phyloP scores from a whole-genome alignment of 2,888 invertebrate genomes.

The Antheraea yamamai region DNA sequence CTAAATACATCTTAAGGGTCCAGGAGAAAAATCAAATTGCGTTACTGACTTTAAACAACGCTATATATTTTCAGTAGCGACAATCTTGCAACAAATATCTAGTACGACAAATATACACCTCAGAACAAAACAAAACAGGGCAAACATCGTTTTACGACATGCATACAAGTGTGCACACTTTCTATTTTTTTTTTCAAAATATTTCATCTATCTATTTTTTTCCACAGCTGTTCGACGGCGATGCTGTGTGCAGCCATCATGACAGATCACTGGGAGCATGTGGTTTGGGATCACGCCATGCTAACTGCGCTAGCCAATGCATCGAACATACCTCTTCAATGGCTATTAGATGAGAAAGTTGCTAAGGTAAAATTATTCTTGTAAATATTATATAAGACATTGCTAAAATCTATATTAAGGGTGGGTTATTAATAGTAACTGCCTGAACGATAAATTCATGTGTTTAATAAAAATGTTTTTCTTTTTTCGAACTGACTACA shows the following conservation, averaged over 20 bases:
- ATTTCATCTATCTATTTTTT: background rate
- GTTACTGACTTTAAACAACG: too few relatives aligned
- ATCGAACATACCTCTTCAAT: conserved; percentile 84
- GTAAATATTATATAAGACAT: background rate
- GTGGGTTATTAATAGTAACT: background rate
- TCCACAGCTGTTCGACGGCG: conserved; percentile 86
- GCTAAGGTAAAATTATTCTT: conserved; percentile 76
- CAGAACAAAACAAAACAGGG: too few relatives aligned
- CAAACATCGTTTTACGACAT: too few relatives aligned
- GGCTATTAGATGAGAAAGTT: conserved; percentile 90
- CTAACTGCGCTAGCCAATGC: conserved; percentile 83
- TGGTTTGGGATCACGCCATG: conserved; percentile 87
- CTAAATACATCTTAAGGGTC: too few relatives aligned
- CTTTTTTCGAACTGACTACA: too few relatives aligned
- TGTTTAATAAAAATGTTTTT: background rate
- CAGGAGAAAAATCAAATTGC: too few relatives aligned
- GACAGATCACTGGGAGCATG: conserved; percentile 95
- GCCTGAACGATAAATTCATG: background rate
- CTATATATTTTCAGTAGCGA: too few relatives aligned
- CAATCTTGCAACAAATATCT: too few relatives aligned
- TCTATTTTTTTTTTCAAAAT: too few relatives aligned
- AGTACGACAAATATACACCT: too few relatives aligned
- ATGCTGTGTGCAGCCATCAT: conserved; percentile 93
- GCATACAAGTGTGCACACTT: too few relatives aligned
- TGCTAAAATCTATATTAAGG: background rate